phyloP scores from a whole-genome alignment of 2,113 vertebrate genomes.

The Thalassarche chlororhynchos region DNA sequence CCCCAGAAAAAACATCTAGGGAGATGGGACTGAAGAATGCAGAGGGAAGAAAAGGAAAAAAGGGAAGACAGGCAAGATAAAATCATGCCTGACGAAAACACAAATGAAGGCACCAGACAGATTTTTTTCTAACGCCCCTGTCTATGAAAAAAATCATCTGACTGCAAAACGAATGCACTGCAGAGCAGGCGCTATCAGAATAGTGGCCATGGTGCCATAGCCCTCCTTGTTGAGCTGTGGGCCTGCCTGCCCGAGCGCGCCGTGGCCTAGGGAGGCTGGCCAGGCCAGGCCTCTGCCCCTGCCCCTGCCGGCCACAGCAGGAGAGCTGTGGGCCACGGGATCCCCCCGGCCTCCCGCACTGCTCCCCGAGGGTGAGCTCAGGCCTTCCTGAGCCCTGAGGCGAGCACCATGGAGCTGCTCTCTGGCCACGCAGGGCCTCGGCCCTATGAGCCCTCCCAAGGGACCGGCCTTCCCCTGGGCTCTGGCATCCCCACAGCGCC shows the following conservation, averaged over 20 bases:
- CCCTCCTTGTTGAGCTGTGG: no score
- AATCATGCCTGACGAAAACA: background rate
- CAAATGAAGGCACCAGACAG: background rate
- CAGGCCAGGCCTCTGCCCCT: background rate
- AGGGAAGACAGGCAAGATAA: background rate
- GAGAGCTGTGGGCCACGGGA: background rate
- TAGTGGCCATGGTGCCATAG: background rate
- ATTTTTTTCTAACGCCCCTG: background rate
- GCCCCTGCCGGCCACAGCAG: background rate
- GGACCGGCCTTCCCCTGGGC: accelerated
- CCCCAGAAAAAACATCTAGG: background rate
- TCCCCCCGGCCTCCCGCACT: accelerated
- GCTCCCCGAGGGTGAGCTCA: background rate
- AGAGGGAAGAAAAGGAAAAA: background rate
- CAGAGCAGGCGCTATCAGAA: accelerated
- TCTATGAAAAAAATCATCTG: background rate
- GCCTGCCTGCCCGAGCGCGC: no score
- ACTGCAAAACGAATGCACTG: background rate
- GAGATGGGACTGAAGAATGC: background rate
- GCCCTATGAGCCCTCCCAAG: no score
- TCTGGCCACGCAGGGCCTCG: accelerated
- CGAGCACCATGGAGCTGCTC: background rate
- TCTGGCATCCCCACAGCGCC: background rate
- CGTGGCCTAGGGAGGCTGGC: no score
- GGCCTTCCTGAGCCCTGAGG: background rate